Conservation (phyloP, 2,113 vertebrate genomes). For the Megaleporinus macrocephalus region DNA sequence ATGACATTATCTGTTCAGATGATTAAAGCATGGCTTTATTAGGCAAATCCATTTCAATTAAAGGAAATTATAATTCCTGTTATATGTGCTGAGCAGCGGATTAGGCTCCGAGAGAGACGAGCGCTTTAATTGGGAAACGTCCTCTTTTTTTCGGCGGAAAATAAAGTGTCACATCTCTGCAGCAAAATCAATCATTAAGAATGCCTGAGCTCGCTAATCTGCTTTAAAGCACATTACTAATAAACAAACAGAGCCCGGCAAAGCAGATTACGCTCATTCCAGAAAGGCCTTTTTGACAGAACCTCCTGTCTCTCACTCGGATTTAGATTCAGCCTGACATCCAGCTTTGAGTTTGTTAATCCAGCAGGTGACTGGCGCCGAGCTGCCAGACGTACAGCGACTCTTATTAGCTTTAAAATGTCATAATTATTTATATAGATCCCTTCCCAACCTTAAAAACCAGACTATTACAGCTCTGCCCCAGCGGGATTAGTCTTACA, state of each 20-base stretch:
- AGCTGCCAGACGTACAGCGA: no score
- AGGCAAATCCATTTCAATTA: constrained; percentile 48
- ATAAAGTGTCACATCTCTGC: constrained; percentile 62
- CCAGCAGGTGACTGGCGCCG: no score
- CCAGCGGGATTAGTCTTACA: no score
- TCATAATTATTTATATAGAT: no score
- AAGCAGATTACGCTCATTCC: constrained; percentile 71
- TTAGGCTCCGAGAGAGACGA: constrained; percentile 53
- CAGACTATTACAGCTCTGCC: no score
- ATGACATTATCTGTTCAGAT: background rate
- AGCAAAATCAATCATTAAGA: constrained; percentile 55
- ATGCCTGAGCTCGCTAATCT: constrained; percentile 68
- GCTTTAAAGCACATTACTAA: constrained; percentile 76
- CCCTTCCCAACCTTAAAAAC: no score
- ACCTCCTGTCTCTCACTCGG: constrained; percentile 33
- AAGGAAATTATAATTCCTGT: constrained; percentile 41
- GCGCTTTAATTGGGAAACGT: constrained; percentile 64
- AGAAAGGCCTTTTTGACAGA: constrained; percentile 58
- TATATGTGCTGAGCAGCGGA: constrained; percentile 52
- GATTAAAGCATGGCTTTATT: constrained; percentile 41
- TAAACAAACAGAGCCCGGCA: constrained; percentile 71
- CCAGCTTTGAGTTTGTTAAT: background rate
- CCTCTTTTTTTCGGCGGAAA: constrained; percentile 59
- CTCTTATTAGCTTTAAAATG: no score
- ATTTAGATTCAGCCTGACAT: background rate